phyloP scores from a whole-genome alignment of 2,797 vertebrate species.

The Centropyge bicolor region DNA sequence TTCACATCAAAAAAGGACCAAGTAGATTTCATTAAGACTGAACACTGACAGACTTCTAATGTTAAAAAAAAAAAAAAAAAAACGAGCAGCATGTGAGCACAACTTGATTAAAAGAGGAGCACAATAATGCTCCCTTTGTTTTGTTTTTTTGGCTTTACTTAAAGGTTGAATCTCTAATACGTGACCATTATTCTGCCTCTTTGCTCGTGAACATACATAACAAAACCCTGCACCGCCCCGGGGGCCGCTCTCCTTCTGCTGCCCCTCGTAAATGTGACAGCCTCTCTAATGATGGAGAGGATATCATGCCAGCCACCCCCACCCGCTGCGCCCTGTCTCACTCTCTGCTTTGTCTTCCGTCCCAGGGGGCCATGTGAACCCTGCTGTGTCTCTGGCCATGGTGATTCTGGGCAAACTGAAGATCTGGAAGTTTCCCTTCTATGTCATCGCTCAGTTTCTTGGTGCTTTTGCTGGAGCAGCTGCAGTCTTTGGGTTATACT shows the following conservation, averaged over 20 bases:
- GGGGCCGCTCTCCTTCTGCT: constrained; percentile 71
- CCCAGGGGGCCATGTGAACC: constrained; percentile 88
- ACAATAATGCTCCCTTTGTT: constrained; percentile 16
- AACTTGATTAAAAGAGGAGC: constrained; percentile 5
- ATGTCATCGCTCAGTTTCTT: constrained; percentile 92
- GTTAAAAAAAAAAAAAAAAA: not conserved
- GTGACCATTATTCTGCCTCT: constrained; percentile 55
- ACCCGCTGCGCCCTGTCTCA: constrained; percentile 37
- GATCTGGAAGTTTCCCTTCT: constrained; percentile 95
- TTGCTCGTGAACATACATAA: constrained; percentile 43
- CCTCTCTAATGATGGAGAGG: constrained; percentile 63
- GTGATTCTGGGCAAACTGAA: constrained; percentile 93
- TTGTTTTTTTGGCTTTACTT: constrained; percentile 26
- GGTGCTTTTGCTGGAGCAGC: constrained; percentile 94
- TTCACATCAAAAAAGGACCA: constrained; percentile 30
- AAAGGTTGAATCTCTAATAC: constrained; percentile 40
- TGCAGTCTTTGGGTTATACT: constrained; percentile 93
- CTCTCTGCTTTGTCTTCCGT: constrained; percentile 60
- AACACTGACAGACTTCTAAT: constrained; percentile 18
- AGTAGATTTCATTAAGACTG: constrained; percentile 15
- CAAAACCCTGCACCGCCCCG: constrained; percentile 51
- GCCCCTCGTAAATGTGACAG: constrained; percentile 69
- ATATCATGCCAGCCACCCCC: constrained; percentile 52
- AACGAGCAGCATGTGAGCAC: not conserved
- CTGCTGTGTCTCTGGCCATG: constrained; percentile 97